Conservation (phyloP, 2,888 invertebrate genomes). For the Chloromyia formosa region DNA sequence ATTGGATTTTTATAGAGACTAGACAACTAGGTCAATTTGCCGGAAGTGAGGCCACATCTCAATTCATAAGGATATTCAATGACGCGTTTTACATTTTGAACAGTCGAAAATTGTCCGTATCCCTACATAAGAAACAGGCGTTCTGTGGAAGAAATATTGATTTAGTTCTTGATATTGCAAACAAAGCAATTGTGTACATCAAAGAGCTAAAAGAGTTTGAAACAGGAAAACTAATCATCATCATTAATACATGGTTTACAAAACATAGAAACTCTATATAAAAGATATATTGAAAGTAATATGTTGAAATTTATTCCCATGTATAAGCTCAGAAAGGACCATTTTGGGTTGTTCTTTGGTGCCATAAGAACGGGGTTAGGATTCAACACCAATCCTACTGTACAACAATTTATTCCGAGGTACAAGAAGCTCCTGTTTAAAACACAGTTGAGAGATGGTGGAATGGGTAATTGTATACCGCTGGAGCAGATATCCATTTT, state of each 20-base stretch:
- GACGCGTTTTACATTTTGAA: neutral
- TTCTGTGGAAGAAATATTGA: conserved; percentile 7
- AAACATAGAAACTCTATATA: conserved; percentile 14
- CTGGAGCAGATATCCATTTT: conserved; percentile 11
- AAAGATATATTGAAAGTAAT: conserved; percentile 4
- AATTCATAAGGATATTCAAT: neutral
- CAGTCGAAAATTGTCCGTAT: neutral
- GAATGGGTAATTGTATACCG: conserved; percentile 12
- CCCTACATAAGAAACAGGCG: neutral
- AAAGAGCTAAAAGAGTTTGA: neutral
- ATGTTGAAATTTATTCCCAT: conserved; percentile 13
- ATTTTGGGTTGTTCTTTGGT: conserved; percentile 11
- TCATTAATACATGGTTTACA: neutral
- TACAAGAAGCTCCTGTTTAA: conserved; percentile 8
- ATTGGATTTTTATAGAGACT: conserved; percentile 28
- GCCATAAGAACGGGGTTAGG: conserved; percentile 20
- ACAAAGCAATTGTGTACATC: conserved; percentile 13
- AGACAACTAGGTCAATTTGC: no score
- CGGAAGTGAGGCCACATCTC: no score
- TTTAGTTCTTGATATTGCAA: neutral
- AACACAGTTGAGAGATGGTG: conserved; percentile 1
- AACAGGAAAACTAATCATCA: no score
- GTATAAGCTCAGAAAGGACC: conserved; percentile 32
- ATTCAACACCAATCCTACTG: conserved; percentile 19
- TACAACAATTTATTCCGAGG: neutral